Evolutionary conservation across 2,888 invertebrate species (phyloP), one percentile per base, ranked within the genome.

Genomic region (Yponomeuta malinellus): DNA sequence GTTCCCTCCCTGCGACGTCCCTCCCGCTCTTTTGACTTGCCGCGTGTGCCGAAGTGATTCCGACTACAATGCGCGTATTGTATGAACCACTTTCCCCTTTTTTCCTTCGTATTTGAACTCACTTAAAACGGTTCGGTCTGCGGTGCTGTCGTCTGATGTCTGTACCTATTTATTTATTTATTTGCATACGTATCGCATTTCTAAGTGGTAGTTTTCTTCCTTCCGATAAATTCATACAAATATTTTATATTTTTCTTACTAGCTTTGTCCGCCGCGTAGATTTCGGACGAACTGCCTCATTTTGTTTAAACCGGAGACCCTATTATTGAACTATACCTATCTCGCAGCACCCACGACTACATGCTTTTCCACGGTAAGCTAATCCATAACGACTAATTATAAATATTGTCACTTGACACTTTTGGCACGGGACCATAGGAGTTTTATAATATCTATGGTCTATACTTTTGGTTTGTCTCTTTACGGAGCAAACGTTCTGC

Each of bases 51-150:
- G 78, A 81, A 82, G 84, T 83, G 84, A 85, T 85, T 86, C 81
- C 81, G 74, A 73, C 79, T 79, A 88, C 87, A 89, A 89, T 86
- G 77, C 75, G 75, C 74, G 75, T 74, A 76, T 73, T 74, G 72
- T 73, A 73, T 72, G 73, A 59, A 77, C 78, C 80, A 81, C 83
- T 84, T 84, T 83, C 82, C 82, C 68, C 69, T 52, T 71, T 86
- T 87, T 87, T 86, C 52, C 52, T 88, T 84, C 83, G 78, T 90
- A 86, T 90, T 89, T 90, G 86, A 86, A 86, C 83, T 88, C 84
- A 88, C 89, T 90, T 87, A 86, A 86, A 70, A 86, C 83, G 81
- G 76, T 59, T 59, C 52, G 52, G 52, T 15, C 52, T 59, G 77
- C 78, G 81, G 77, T n/a, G 33, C 33, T 63, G 23, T 33, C 48